phyloP scores from a whole-genome alignment of 2,113 vertebrate species.

The Petaurus breviceps region DNA sequence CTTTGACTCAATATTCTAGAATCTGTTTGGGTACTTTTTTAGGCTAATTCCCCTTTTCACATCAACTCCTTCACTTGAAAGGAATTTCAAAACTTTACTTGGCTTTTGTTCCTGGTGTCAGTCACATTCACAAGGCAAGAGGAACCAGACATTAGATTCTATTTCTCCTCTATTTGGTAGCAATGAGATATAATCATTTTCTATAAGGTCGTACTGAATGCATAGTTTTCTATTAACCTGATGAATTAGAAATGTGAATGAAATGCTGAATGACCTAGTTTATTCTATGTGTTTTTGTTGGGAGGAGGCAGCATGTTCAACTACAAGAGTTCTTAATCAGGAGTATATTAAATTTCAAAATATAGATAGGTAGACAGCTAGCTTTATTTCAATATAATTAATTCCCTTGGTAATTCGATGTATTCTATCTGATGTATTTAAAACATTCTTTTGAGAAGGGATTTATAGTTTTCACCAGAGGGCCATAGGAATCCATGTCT shows the following conservation, averaged over 20 bases:
- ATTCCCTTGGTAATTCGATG: background rate
- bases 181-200: background rate
- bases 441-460: background rate
- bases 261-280: background rate
- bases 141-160: background rate
- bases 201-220: background rate
- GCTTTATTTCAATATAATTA: background rate
- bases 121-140: background rate
- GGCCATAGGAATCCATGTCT: background rate
- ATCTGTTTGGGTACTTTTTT: background rate
- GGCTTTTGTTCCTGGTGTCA: background rate
- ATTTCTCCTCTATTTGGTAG: slow-evolving; percentile 17
- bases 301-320: background rate
- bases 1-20: background rate
- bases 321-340: background rate
- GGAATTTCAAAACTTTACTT: background rate
- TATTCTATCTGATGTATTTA: background rate
- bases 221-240: background rate
- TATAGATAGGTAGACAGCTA: background rate
- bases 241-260: slow-evolving; percentile 34
- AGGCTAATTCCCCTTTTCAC: background rate
- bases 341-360: background rate
- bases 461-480: background rate
- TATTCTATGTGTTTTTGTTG: background rate
- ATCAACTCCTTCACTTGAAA: background rate